phyloP scores from a whole-genome alignment of 2,888 invertebrate genomes.

The Rhingia campestris region DNA sequence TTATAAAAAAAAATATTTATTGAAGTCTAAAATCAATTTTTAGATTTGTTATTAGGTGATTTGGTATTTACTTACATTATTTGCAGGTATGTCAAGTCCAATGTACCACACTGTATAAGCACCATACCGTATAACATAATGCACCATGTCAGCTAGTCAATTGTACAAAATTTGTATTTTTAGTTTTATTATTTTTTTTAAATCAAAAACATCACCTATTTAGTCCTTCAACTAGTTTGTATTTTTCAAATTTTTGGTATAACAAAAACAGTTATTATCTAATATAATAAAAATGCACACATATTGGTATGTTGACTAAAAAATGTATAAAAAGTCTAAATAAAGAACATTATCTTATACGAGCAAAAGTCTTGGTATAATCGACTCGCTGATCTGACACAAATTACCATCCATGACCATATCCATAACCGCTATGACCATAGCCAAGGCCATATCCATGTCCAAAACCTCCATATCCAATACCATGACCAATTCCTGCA shows the following conservation, averaged over 20 bases:
- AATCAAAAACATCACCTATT: background rate
- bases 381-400: constrained; percentile 70
- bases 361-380: constrained; percentile 83
- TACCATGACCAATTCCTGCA: constrained; percentile 72
- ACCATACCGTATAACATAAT: too few species aligned
- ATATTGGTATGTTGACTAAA: constrained; percentile 47
- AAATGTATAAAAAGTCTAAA: constrained; percentile 44
- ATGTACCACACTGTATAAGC: too few species aligned
- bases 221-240: constrained; percentile 13
- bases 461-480: constrained; percentile 75
- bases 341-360: constrained; percentile 59
- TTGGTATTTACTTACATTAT: too few species aligned
- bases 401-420: constrained; percentile 77
- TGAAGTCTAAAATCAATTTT: too few species aligned
- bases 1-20: too few species aligned
- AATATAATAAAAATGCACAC: constrained; percentile 32
- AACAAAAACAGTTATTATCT: constrained; percentile 48
- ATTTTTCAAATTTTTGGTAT: constrained; percentile 69
- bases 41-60: too few species aligned
- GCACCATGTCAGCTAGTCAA: too few species aligned
- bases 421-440: constrained; percentile 52
- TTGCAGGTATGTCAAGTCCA: too few species aligned
- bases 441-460: constrained; percentile 43
- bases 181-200: too few species aligned
- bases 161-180: too few species aligned